A percentile compares a stretch with the other conserved stretches of the same genome.
phyloP scores from a whole-genome alignment of 1,140 invertebrate species.

The Zelostemma sp. region DNA sequence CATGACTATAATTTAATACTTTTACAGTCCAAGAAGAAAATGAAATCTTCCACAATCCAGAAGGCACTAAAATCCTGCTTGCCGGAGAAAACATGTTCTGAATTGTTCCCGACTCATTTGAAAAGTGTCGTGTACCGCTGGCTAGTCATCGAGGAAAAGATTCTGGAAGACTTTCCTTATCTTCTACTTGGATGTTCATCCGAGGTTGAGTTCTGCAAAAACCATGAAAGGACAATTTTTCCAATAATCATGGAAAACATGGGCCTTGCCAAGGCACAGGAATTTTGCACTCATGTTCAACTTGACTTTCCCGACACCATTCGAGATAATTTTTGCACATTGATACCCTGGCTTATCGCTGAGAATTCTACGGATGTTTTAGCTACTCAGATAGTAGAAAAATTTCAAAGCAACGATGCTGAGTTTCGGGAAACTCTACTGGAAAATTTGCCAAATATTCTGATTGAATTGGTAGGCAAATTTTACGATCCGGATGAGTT shows the following conservation, averaged over 20 bases:
- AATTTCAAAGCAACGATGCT: not conserved
- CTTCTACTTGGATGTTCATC: conserved; percentile 19
- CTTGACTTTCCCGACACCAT: not conserved
- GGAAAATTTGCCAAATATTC: conserved; percentile 12
- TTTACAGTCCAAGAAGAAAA: conserved; percentile 27
- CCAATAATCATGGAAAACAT: conserved; percentile 18
- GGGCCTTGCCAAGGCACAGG: conserved; percentile 11
- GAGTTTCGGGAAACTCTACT: conserved; percentile 21
- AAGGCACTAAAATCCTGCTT: conserved; percentile 12
- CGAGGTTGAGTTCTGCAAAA: conserved; percentile 11
- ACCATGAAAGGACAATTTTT: conserved; percentile 27
- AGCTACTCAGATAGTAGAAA: not conserved
- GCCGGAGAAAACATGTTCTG: conserved; percentile 14
- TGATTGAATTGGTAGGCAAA: conserved; percentile 32
- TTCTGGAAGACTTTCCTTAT: conserved; percentile 21
- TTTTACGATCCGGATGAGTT: conserved; percentile 31
- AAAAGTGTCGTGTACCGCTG: conserved; percentile 14
- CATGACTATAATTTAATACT: conserved; percentile 1
- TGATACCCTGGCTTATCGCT: not conserved
- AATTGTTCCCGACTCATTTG: conserved; percentile 16
- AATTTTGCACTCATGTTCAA: conserved; percentile 16
- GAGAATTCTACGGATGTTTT: not conserved
- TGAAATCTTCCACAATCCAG: conserved; percentile 20
- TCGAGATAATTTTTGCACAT: not conserved
- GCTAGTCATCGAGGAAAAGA: conserved; percentile 11